These are phyloP conservation scores for Eira barbara DNA, from an alignment of 2,113 vertebrate species.

Conservation along the genomic window DNA sequence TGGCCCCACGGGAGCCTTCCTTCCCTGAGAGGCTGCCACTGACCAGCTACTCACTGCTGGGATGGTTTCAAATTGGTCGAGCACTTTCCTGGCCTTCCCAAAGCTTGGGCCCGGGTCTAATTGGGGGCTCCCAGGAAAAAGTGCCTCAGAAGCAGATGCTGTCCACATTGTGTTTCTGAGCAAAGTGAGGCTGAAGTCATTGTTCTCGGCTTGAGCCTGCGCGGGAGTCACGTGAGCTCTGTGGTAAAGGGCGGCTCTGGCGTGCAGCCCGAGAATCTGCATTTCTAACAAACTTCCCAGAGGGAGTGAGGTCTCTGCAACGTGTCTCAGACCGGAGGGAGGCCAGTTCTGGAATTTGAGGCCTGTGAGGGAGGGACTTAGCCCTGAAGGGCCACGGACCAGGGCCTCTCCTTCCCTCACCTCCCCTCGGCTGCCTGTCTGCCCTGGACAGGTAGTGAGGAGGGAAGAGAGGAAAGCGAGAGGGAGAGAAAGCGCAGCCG, in stretches of 20 bases:
- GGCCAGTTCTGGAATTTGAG: not conserved
- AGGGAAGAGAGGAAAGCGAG: not conserved
- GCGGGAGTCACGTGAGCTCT: fast-evolving
- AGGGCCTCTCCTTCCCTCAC: not conserved
- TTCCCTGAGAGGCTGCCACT: not conserved
- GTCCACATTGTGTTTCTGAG: not conserved
- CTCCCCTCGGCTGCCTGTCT: not conserved
- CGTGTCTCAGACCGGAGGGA: not conserved
- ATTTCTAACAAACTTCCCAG: not conserved
- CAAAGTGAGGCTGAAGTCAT: not conserved
- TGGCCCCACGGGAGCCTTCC: not conserved
- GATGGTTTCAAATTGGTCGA: not conserved
- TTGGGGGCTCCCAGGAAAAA: not conserved
- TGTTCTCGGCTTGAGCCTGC: not conserved
- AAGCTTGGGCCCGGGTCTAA: not conserved
- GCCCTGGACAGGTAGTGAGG: not conserved
- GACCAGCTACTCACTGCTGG: not conserved
- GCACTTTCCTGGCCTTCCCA: not conserved
- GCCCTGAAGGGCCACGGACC: not conserved
- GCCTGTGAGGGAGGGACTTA: not conserved
- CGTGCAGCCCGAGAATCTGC: not conserved
- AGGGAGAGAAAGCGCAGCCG: not conserved
- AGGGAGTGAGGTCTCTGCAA: not conserved
- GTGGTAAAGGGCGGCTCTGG: not conserved
- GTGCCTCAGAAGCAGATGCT: not conserved